These are phyloP conservation scores for Stichodactyla helianthus DNA, from an alignment of 64 coral and sea anemone species.

Conservation along the genomic window DNA sequence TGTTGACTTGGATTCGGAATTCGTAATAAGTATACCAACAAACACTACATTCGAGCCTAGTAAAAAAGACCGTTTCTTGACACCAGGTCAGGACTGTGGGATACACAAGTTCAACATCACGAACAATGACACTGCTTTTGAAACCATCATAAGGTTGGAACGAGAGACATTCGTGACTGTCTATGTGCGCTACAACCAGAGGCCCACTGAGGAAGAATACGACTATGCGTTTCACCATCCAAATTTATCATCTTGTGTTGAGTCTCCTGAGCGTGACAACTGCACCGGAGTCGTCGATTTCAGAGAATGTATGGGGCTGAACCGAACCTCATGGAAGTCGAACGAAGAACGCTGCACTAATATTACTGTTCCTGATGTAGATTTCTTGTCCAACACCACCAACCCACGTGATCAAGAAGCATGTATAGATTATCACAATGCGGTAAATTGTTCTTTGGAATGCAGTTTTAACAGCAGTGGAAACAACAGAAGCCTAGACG, in stretches of 20 bases:
- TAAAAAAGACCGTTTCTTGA: not conserved
- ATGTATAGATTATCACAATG: not conserved
- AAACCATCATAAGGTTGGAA: not conserved
- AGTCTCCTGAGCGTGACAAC: constrained; percentile 16
- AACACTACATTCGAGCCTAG: not conserved
- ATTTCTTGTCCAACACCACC: not conserved
- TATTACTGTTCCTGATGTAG: not conserved
- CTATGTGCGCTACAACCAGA: constrained; percentile 6
- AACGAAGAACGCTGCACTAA: not conserved
- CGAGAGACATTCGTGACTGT: constrained; percentile 5
- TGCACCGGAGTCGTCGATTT: constrained; percentile 21
- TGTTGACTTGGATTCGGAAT: not conserved
- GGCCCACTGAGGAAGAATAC: not conserved
- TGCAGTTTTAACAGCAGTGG: not conserved
- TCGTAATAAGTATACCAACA: not conserved
- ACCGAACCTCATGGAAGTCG: not conserved
- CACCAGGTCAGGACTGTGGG: not conserved
- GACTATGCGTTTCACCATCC: constrained; percentile 8
- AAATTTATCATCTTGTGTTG: constrained; percentile 42
- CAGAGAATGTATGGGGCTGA: constrained; percentile 8
- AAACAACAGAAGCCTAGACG: not conserved
- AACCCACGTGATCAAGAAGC: not conserved
- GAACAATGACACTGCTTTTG: constrained; percentile 23
- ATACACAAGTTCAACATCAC: constrained; percentile 8
- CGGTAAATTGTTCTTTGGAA: not conserved